Percentiles rank a stretch among this genome's conserved stretches.
Conservation (phyloP, 2,797 vertebrate genomes). For the Lithobates sylvaticus region DNA sequence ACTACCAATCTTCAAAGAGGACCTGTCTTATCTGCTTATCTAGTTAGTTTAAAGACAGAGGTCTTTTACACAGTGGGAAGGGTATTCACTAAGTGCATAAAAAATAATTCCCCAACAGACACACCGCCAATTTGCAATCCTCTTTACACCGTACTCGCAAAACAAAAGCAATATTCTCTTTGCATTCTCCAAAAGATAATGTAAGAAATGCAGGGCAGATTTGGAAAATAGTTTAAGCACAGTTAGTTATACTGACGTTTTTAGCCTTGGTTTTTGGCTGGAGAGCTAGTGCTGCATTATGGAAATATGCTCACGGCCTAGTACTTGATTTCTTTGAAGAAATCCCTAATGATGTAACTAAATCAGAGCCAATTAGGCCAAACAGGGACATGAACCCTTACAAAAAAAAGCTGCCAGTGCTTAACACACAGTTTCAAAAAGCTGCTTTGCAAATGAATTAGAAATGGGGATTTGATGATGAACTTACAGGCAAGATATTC, state of each 20-base stretch:
- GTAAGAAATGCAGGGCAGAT: neutral
- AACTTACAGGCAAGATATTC: constrained; percentile 58
- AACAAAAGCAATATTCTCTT: neutral
- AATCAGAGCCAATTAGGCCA: constrained; percentile 66
- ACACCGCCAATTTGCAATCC: neutral
- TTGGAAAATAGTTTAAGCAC: constrained; percentile 39
- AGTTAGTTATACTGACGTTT: constrained; percentile 37
- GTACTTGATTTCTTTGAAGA: constrained; percentile 61
- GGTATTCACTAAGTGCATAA: neutral
- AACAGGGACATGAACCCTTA: constrained; percentile 62
- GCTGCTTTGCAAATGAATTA: constrained; percentile 61
- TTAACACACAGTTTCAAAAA: constrained; percentile 64
- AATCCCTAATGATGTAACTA: constrained; percentile 66
- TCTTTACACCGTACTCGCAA: neutral
- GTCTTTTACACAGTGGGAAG: neutral
- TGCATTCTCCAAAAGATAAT: neutral
- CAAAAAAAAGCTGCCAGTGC: constrained; percentile 66
- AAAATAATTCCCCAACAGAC: neutral
- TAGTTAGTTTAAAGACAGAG: neutral
- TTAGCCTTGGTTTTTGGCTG: constrained; percentile 55
- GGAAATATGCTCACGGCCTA: constrained; percentile 60
- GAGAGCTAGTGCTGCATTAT: constrained; percentile 9
- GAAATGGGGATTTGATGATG: constrained; percentile 59
- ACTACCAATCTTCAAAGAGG: no score
- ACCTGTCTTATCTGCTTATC: neutral